Evolutionary conservation across 2,888 invertebrate species (phyloP).

Genomic region (Chaetogeoica ovagalla): DNA sequence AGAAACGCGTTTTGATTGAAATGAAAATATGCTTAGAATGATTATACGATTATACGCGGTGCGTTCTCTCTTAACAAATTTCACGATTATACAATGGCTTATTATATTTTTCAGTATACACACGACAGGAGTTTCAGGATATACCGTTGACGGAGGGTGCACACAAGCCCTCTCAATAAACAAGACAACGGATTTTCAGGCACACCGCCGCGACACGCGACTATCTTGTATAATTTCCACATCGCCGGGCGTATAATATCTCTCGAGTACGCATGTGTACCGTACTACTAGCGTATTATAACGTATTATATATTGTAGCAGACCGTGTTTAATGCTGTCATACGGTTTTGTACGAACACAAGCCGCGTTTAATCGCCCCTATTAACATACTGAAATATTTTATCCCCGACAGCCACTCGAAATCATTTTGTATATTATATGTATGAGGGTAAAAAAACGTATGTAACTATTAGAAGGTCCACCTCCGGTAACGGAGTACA

Average conservation of each 20-base stretch:
- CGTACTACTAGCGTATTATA: neutral
- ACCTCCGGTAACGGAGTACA: too few relatives aligned
- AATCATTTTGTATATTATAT: neutral
- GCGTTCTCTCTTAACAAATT: neutral
- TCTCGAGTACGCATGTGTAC: neutral
- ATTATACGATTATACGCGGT: neutral
- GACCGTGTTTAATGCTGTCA: neutral
- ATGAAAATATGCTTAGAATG: neutral
- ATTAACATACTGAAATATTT: conserved; percentile 12
- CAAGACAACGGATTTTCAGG: conserved; percentile 23
- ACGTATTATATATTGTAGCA: too few relatives aligned
- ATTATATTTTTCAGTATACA: neutral
- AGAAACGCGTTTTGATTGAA: neutral
- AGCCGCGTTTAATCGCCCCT: conserved; percentile 21
- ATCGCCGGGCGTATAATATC: conserved; percentile 8
- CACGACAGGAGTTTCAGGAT: conserved; percentile 6
- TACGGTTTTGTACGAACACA: conserved; percentile 12
- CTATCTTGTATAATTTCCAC: conserved; percentile 22
- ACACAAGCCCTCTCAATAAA: conserved; percentile 20
- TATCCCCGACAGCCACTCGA: neutral
- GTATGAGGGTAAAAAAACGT: too few relatives aligned
- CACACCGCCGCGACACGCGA: conserved; percentile 38
- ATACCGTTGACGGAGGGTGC: neutral
- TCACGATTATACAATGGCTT: conserved; percentile 28
- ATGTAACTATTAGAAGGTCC: too few relatives aligned